Conservation (phyloP, 92 coral and sea anemone species). For the Parazoanthus swiftii region DNA sequence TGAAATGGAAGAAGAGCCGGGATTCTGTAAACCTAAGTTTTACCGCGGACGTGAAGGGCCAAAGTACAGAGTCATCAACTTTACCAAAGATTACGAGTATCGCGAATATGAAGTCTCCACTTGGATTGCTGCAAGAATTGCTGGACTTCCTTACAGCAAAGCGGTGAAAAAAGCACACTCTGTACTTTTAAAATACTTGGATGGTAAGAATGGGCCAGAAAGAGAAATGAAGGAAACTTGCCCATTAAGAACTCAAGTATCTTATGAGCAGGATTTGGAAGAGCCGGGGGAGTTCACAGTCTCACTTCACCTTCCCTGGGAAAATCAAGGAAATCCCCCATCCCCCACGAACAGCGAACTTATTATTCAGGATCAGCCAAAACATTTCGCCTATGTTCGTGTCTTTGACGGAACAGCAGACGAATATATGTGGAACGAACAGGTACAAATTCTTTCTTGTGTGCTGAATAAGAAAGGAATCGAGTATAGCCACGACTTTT, state of each 20-base stretch:
- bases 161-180: constrained; percentile 66
- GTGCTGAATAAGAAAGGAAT: constrained; percentile 65
- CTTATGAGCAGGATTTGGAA: constrained; percentile 45
- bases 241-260: constrained; percentile 65
- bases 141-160: constrained; percentile 53
- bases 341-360: constrained; percentile 64
- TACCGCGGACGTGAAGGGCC: constrained; percentile 87
- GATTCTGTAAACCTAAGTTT: constrained; percentile 65
- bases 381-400: constrained; percentile 72
- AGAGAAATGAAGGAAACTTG: constrained; percentile 69
- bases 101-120: constrained; percentile 74
- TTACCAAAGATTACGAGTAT: constrained; percentile 74
- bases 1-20: constrained; percentile 46
- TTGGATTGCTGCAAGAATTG: constrained; percentile 70
- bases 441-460: constrained; percentile 32
- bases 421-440: constrained; percentile 48
- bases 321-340: constrained; percentile 65
- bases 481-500: constrained; percentile 48
- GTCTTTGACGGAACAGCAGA: constrained; percentile 66
- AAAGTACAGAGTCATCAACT: constrained; percentile 69
- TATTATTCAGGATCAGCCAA: constrained; percentile 72
- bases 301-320: constrained; percentile 80
- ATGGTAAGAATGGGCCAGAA: constrained; percentile 81
- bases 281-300: constrained; percentile 61
- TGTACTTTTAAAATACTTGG: constrained; percentile 63